Evolutionary conservation across 1,140 invertebrate species (phyloP), one percentile per base, ranked within the genome.

Genomic region (Sarcophaga bullata): DNA sequence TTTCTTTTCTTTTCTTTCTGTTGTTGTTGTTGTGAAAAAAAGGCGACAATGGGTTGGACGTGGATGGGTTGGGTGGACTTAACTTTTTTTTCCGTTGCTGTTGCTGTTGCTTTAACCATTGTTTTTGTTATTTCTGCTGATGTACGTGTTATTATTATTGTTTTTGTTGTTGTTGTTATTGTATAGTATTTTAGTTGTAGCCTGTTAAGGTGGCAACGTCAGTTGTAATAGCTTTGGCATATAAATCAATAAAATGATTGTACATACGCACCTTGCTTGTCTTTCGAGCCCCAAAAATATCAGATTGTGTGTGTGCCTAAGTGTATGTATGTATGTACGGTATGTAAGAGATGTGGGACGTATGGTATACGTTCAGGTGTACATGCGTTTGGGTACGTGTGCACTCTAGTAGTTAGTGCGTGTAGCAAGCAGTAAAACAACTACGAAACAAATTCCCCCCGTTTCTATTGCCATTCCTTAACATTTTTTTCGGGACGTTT

Each of bases 201-300:
- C 7, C 54, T 78, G 73, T 75, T 75, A 78, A 78, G 75, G 75
- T 84, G 82, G 84, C 83, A 88, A 88, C 87, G 87, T 88, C 87
- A 88, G 87, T 88, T 81, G 87, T 88, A 88, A 88, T 88, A 88
- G 87, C 87, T 88, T 88, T 85, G 87, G 87, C 87, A 88, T 88
- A 88, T 88, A 88, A 88, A 88, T 88, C 87, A 88, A 88, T 88
- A 88, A 88, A 88, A 88, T 88, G 87, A 88, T 88, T 88, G 87
- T 88, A 37, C 25, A 37, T 37, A 88, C 87, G 87, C 87, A 88
- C 87, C 87, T 88, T 88, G 85, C 75, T 48, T 78, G 48, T 78
- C 75, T 52, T 52, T 37, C 8, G 73, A 25, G 49, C 15, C 37
- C 6, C 6, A 72, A 9, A n/a, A 25, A 72, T 19, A 72, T 25